Evolutionary conservation across 1,140 invertebrate genomes (phyloP).

Genomic region (Laodelphax striatellus): DNA sequence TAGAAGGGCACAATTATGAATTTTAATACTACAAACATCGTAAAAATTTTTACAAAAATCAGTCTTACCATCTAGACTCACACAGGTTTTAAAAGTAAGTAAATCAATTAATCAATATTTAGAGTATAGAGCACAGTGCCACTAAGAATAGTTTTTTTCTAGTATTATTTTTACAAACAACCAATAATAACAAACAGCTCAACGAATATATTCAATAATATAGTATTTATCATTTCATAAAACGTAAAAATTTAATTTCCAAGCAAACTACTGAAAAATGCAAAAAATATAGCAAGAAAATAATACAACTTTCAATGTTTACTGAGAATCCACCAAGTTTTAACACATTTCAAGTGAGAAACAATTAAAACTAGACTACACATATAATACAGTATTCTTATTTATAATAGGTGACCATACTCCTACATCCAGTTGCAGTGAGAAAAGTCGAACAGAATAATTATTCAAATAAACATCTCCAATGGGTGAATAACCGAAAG

Average conservation of each 20-base stretch:
- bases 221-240: neutral
- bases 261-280: neutral
- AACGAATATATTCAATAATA: neutral
- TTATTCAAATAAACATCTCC: too few species aligned
- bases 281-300: neutral
- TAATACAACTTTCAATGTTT: neutral
- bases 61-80: neutral
- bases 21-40: neutral
- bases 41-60: conserved; percentile 1
- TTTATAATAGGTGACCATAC: neutral
- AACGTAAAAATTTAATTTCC: neutral
- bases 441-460: too few species aligned
- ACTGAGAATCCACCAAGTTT: neutral
- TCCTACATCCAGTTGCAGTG: too few species aligned
- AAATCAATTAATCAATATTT: neutral
- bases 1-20: neutral
- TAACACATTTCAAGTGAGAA: neutral
- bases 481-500: too few species aligned
- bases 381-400: conserved; percentile 2
- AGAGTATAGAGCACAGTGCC: neutral
- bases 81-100: neutral
- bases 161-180: neutral
- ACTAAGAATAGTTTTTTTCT: neutral
- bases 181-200: neutral
- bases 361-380: conserved; percentile 1